phyloP scores from a whole-genome alignment of 2,797 vertebrate species.

The Thamnophis elegans region DNA sequence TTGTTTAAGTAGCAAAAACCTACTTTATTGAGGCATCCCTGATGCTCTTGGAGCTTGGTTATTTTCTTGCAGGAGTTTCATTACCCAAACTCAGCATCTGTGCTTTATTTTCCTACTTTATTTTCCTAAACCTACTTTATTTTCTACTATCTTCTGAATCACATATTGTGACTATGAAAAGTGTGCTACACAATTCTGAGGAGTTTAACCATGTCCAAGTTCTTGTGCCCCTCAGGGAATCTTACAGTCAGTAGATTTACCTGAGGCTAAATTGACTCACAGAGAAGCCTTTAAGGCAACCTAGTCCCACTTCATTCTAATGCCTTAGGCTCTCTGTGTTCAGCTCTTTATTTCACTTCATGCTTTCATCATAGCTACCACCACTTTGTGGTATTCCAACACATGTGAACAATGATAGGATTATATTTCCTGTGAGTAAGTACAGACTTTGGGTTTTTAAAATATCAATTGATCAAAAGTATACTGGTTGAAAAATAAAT shows the following conservation, averaged over 20 bases:
- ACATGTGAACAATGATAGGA: neutral
- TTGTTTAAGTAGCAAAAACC: neutral
- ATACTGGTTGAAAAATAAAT: neutral
- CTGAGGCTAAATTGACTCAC: neutral
- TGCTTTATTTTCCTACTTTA: neutral
- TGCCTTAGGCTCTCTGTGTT: neutral
- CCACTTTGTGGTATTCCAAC: neutral
- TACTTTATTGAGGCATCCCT: neutral
- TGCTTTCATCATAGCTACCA: neutral
- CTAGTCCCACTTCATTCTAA: constrained; percentile 3
- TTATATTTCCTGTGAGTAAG: neutral
- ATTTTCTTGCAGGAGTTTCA: neutral
- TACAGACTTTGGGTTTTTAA: neutral
- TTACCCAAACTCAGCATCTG: neutral
- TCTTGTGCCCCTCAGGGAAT: neutral
- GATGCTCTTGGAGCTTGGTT: neutral
- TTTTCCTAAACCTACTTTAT: neutral
- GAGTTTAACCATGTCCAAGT: neutral
- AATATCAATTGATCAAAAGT: neutral
- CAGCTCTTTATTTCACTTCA: constrained; percentile 18
- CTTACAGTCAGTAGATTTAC: neutral
- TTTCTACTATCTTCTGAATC: neutral
- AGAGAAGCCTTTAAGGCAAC: constrained; percentile 3
- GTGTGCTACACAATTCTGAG: neutral
- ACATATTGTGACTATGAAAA: neutral